A percentile compares a stretch with the other conserved stretches of the same genome.
Conservation (phyloP, 2,113 vertebrate species). For the Dicentrarchus labrax region DNA sequence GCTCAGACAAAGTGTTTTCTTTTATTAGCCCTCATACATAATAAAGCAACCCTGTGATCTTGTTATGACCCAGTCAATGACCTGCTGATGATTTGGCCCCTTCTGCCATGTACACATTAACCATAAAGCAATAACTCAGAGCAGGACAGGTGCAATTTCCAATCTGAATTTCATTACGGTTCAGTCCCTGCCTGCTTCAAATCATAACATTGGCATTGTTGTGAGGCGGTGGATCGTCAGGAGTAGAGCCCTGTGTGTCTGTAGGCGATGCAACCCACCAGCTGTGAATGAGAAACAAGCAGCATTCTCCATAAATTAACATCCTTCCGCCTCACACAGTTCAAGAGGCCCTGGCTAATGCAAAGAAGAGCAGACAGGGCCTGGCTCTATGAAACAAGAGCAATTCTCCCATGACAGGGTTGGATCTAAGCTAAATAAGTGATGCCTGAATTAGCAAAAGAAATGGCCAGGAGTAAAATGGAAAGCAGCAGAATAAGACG, state of each 20-base stretch:
- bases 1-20: constrained; percentile 39
- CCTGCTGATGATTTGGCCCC: constrained; percentile 59
- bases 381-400: constrained; percentile 59
- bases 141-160: constrained; percentile 75
- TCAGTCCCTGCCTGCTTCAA: constrained; percentile 41
- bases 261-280: constrained; percentile 52
- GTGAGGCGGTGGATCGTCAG: constrained; percentile 42
- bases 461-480: constrained; percentile 35
- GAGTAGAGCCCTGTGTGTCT: constrained; percentile 52
- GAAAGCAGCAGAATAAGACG: constrained; percentile 33
- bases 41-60: constrained; percentile 53
- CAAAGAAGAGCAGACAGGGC: constrained; percentile 36
- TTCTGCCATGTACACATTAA: constrained; percentile 71
- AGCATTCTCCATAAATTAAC: constrained; percentile 72
- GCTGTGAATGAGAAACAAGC: constrained; percentile 69
- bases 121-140: constrained; percentile 76
- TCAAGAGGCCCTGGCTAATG: constrained; percentile 48
- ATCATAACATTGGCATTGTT: constrained; percentile 66
- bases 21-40: constrained; percentile 56
- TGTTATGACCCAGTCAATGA: constrained; percentile 67
- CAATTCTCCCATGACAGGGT: constrained; percentile 47
- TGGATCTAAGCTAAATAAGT: constrained; percentile 64
- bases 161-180: constrained; percentile 77
- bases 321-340: constrained; percentile 46
- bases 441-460: constrained; percentile 41